Evolutionary conservation across 1,140 invertebrate genomes (phyloP).

Genomic region (Nixonia krombeini): DNA sequence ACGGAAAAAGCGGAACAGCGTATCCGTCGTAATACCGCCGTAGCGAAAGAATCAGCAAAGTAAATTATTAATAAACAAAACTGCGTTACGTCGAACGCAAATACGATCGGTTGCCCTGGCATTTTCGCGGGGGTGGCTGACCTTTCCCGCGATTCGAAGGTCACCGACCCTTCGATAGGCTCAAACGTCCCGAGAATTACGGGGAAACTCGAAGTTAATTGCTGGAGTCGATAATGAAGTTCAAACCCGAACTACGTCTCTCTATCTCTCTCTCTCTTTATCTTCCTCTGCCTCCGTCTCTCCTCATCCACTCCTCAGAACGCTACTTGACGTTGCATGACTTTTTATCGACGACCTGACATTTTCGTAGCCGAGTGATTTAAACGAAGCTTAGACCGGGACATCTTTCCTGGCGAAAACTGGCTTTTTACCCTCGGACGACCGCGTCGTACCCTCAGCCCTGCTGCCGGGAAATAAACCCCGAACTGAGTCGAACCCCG

Average conservation of each 20-base stretch:
- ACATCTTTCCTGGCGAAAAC: slow-evolving; percentile 51
- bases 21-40: no score
- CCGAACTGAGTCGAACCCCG: no score
- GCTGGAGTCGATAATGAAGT: slow-evolving; percentile 54
- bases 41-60: no score
- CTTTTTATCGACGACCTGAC: slow-evolving; percentile 73
- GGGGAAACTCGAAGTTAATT: slow-evolving; percentile 48
- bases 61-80: no score
- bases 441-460: slow-evolving; percentile 34
- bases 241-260: slow-evolving; percentile 39
- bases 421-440: slow-evolving; percentile 62
- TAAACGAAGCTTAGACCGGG: slow-evolving; percentile 40
- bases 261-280: slow-evolving; percentile 30
- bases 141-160: slow-evolving; percentile 44
- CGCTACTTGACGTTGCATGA: slow-evolving; percentile 67
- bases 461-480: no score
- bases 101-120: no score
- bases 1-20: slow-evolving; percentile 45
- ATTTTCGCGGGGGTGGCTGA: slow-evolving; percentile 20
- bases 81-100: no score
- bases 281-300: no score
- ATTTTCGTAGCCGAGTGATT: slow-evolving; percentile 67
- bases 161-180: neutral
- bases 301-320: no score
- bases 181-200: slow-evolving; percentile 24